Evolutionary conservation across 2,113 vertebrate genomes (phyloP).

Genomic region (Pyxicephalus adspersus): DNA sequence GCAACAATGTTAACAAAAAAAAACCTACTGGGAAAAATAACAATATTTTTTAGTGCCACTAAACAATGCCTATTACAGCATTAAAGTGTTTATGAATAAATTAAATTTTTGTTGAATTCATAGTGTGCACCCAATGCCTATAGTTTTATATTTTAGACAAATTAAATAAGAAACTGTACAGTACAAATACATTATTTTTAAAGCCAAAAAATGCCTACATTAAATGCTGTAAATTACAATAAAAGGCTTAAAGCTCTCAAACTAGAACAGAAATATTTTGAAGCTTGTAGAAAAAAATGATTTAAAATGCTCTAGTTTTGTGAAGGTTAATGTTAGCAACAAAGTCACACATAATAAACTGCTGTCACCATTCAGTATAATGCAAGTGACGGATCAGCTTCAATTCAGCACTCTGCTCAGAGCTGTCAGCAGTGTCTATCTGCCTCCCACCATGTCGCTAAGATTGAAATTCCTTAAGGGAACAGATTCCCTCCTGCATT

Average conservation of each 20-base stretch:
- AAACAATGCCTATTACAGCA: conserved; percentile 42
- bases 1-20: conserved; percentile 51
- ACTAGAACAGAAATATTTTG: conserved; percentile 14
- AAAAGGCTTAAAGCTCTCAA: not conserved
- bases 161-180: conserved; percentile 37
- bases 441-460: conserved; percentile 11
- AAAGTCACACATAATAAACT: conserved; percentile 46
- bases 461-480: conserved; percentile 43
- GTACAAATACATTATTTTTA: not conserved
- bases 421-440: conserved; percentile 40
- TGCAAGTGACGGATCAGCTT: conserved; percentile 33
- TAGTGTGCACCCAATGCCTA: conserved; percentile 28
- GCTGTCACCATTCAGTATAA: conserved; percentile 47
- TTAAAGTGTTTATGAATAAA: conserved; percentile 52
- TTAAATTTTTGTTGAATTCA: conserved; percentile 41
- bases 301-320: conserved; percentile 8
- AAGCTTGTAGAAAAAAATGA: conserved; percentile 10
- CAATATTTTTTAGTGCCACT: conserved; percentile 15
- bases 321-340: conserved; percentile 45
- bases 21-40: conserved; percentile 36
- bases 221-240: not conserved
- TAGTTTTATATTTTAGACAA: conserved; percentile 36
- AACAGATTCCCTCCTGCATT: conserved; percentile 36
- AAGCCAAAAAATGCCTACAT: not conserved
- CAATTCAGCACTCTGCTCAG: conserved; percentile 27